These are phyloP conservation scores for Ptychochromis oligacanthus DNA, from an alignment of 2,113 vertebrate species.

Conservation along the genomic window DNA sequence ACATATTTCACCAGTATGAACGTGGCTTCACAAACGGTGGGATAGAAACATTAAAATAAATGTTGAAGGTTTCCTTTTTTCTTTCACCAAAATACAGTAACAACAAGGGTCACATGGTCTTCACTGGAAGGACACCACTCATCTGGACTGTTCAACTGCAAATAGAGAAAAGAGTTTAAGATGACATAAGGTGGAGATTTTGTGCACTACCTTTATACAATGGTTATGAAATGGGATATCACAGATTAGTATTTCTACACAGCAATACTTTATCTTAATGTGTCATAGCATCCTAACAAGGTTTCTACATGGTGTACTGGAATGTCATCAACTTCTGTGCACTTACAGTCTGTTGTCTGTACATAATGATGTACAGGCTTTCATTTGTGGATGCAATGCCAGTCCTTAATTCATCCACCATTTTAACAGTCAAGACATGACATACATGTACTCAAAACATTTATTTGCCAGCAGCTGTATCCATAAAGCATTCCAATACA, in stretches of 20 bases:
- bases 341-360: not conserved
- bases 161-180: slow-evolving; percentile 6
- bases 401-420: not conserved
- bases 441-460: not conserved
- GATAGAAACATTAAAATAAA: slow-evolving; percentile 57
- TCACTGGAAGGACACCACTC: slow-evolving; percentile 58
- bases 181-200: not conserved
- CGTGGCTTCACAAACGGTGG: slow-evolving; percentile 46
- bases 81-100: slow-evolving; percentile 48
- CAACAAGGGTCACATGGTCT: slow-evolving; percentile 34
- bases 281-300: too few relatives aligned
- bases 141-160: slow-evolving; percentile 85
- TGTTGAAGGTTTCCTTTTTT: slow-evolving; percentile 12
- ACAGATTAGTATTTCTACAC: not conserved
- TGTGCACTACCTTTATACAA: not conserved
- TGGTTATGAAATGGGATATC: not conserved
- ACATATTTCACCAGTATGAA: slow-evolving; percentile 40
- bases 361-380: not conserved
- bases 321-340: not conserved
- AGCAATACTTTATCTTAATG: not conserved
- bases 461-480: not conserved
- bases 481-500: not conserved
- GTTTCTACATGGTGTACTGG: not conserved
- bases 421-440: not conserved
- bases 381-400: not conserved